These are phyloP conservation scores for Phyllotreta cruciferae DNA, from an alignment of 2,888 invertebrate genomes.

Conservation along the genomic window DNA sequence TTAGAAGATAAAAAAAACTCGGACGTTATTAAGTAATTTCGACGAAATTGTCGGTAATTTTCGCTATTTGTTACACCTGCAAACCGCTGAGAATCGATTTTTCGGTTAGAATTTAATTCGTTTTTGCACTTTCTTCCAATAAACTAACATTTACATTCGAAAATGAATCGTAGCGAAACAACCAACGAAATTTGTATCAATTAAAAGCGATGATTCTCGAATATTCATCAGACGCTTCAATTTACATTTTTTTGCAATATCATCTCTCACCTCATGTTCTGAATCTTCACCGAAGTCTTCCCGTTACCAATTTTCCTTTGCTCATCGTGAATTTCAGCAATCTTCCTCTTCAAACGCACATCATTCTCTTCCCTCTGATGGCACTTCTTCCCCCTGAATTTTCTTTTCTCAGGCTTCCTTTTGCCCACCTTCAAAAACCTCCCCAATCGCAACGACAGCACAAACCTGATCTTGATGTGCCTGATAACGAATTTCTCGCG, in stretches of 20 bases:
- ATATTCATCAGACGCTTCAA: not conserved
- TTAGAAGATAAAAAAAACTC: not conserved
- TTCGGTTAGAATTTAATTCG: no score
- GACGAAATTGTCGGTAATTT: no score
- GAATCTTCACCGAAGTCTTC: conserved; percentile 57
- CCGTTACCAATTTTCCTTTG: conserved; percentile 59
- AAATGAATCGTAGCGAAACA: no score
- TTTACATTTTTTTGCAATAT: no score
- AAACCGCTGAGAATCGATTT: no score
- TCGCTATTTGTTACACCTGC: no score
- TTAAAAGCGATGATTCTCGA: no score
- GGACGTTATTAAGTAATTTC: no score
- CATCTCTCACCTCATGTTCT: conserved; percentile 57
- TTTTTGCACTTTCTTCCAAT: no score
- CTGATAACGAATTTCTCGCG: conserved; percentile 69
- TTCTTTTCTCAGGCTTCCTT: conserved; percentile 18
- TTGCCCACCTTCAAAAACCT: conserved; percentile 59
- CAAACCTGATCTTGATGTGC: conserved; percentile 71
- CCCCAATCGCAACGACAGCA: conserved; percentile 71
- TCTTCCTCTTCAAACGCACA: conserved; percentile 38
- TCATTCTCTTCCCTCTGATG: conserved; percentile 24
- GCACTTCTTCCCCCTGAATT: conserved; percentile 30
- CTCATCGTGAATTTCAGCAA: conserved; percentile 53
- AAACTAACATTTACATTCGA: no score
- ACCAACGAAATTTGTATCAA: no score